A percentile compares a stretch with the other conserved stretches of the same genome.
These are phyloP conservation scores for Tromatobia lineatoria DNA, from an alignment of 2,888 invertebrate species.

Conservation along the genomic window DNA sequence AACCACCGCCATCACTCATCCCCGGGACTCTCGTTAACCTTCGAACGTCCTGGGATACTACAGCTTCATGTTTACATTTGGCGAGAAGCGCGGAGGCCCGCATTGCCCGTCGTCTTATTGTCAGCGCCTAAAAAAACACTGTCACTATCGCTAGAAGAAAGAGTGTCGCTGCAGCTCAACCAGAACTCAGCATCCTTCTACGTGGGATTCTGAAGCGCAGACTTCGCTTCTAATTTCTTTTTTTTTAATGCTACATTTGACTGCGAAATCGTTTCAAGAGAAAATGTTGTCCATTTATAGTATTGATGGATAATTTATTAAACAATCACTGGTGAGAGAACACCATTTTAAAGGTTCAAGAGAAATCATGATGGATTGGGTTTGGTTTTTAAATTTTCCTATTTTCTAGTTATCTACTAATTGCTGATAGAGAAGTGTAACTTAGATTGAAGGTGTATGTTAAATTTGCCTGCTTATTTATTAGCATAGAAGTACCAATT, in stretches of 20 bases:
- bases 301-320: too few species aligned
- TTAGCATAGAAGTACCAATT: too few species aligned
- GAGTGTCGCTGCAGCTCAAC: not conserved
- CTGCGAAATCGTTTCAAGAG: too few species aligned
- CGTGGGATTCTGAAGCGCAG: not conserved
- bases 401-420: too few species aligned
- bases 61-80: conserved; percentile 73
- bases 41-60: conserved; percentile 68
- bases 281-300: too few species aligned
- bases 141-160: conserved; percentile 31
- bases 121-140: conserved; percentile 75
- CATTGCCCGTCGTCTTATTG: conserved; percentile 69
- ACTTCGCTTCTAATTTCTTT: not conserved
- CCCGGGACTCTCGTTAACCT: conserved; percentile 74
- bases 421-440: too few species aligned
- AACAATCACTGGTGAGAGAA: too few species aligned
- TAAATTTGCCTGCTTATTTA: too few species aligned
- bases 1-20: conserved; percentile 83
- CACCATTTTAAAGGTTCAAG: too few species aligned
- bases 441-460: too few species aligned
- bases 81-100: conserved; percentile 69
- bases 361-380: too few species aligned
- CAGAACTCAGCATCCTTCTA: not conserved
- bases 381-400: too few species aligned
- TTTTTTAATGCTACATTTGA: not conserved